These are phyloP conservation scores for Choristoneura fumiferana DNA, from an alignment of 1,140 invertebrate genomes.

Conservation along the genomic window DNA sequence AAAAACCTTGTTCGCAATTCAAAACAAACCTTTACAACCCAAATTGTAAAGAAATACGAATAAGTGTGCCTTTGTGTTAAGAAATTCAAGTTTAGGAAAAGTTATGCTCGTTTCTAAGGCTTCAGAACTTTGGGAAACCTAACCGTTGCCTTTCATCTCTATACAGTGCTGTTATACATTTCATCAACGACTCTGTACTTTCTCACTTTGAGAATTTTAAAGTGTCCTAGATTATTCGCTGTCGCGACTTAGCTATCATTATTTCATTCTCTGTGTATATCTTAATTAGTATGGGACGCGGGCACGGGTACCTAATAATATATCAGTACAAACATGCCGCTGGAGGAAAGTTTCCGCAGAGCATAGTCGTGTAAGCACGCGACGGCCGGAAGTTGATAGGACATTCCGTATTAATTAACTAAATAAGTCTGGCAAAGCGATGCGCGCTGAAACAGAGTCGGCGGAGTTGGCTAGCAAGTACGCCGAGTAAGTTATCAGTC, in stretches of 20 bases:
- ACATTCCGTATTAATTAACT: constrained; percentile 78
- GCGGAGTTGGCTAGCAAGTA: constrained; percentile 43
- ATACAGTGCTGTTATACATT: constrained; percentile 42
- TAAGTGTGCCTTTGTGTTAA: constrained; percentile 34
- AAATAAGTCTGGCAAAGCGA: constrained; percentile 71
- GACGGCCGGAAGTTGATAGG: constrained; percentile 64
- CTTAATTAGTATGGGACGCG: constrained; percentile 10
- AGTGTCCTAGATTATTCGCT: constrained; percentile 16
- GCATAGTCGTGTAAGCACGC: constrained; percentile 54
- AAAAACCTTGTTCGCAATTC: background rate
- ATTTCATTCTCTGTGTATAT: constrained; percentile 11
- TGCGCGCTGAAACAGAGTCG: constrained; percentile 55
- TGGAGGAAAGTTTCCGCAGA: constrained; percentile 66
- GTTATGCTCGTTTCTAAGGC: constrained; percentile 55
- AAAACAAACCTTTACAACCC: constrained; percentile 23
- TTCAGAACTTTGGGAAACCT: constrained; percentile 56
- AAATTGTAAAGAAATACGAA: constrained; percentile 35
- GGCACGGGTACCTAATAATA: constrained; percentile 3
- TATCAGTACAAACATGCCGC: constrained; percentile 34
- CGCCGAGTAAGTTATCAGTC: constrained; percentile 70
- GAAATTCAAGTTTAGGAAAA: constrained; percentile 32
- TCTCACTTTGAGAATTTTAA: constrained; percentile 16
- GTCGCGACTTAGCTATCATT: constrained; percentile 14
- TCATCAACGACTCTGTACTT: constrained; percentile 29
- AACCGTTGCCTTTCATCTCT: constrained; percentile 46